Evolutionary conservation across 2,888 invertebrate species (phyloP).

Genomic region (Ectemnius cavifrons): DNA sequence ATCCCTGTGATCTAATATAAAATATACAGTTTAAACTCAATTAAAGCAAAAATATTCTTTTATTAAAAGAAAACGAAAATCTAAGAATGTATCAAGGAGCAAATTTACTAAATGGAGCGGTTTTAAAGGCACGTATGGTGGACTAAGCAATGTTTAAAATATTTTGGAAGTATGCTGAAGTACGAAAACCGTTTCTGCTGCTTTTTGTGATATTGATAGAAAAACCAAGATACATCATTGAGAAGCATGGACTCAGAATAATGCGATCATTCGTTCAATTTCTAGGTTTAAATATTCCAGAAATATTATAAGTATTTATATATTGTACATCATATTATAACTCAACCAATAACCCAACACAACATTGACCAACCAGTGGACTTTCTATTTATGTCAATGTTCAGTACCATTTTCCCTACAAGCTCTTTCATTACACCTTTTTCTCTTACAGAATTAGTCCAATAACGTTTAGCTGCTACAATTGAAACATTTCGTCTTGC

Average conservation of each 20-base stretch:
- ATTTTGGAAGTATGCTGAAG: conserved; percentile 39
- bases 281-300: conserved; percentile 15
- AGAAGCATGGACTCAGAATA: conserved; percentile 24
- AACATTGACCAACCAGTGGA: conserved; percentile 28
- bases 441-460: conserved; percentile 30
- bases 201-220: conserved; percentile 32
- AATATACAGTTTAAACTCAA: not conserved
- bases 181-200: conserved; percentile 51
- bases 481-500: conserved; percentile 94
- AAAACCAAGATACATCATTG: conserved; percentile 29
- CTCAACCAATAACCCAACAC: conserved; percentile 39
- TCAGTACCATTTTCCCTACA: conserved; percentile 46
- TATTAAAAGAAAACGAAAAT: not conserved
- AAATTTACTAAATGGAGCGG: conserved; percentile 42
- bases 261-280: conserved; percentile 7
- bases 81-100: not conserved
- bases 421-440: conserved; percentile 55
- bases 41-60: not conserved
- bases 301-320: conserved; percentile 28
- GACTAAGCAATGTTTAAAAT: conserved; percentile 50
- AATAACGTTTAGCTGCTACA: conserved; percentile 83
- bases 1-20: too few species aligned
- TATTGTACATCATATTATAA: conserved; percentile 46
- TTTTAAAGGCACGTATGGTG: conserved; percentile 62
- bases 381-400: conserved; percentile 44